Percentiles rank a stretch among this genome's conserved stretches.
phyloP scores from a whole-genome alignment of 2,888 invertebrate species.

The Timandra comae region DNA sequence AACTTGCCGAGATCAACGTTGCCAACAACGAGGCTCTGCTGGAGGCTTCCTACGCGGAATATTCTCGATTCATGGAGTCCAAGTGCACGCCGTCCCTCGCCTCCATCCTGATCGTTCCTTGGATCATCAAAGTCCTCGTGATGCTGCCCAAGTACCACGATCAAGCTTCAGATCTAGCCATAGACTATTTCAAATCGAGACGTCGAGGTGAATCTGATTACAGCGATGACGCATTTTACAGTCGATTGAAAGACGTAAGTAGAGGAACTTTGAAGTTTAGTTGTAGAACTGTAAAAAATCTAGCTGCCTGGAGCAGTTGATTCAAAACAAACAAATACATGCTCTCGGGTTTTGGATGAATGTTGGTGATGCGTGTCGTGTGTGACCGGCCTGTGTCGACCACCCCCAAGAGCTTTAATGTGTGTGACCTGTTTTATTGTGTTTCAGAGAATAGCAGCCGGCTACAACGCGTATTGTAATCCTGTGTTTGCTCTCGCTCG shows the following conservation, averaged over 20 bases:
- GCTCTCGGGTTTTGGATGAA: too few species aligned
- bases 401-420: too few species aligned
- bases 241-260: constrained; percentile 16
- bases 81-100: constrained; percentile 23
- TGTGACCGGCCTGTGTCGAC: neutral
- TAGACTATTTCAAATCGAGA: constrained; percentile 15
- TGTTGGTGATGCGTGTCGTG: too few species aligned
- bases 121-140: constrained; percentile 21
- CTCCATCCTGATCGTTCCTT: constrained; percentile 23
- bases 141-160: constrained; percentile 21
- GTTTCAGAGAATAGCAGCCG: constrained; percentile 21
- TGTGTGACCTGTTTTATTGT: too few species aligned
- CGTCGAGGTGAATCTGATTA: constrained; percentile 15
- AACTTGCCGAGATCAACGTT: constrained; percentile 4
- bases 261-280: neutral
- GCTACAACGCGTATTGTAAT: constrained; percentile 19
- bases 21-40: constrained; percentile 11
- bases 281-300: neutral
- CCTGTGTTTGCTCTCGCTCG: constrained; percentile 22
- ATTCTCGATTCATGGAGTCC: constrained; percentile 72
- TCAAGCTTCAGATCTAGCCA: constrained; percentile 9
- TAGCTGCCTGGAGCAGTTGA: neutral
- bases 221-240: constrained; percentile 16
- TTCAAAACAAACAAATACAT: too few species aligned
- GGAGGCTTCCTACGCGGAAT: constrained; percentile 56